Percentiles rank a stretch among this genome's conserved stretches.
phyloP scores from a whole-genome alignment of 2,888 invertebrate species.

The Nomada lathburiana region DNA sequence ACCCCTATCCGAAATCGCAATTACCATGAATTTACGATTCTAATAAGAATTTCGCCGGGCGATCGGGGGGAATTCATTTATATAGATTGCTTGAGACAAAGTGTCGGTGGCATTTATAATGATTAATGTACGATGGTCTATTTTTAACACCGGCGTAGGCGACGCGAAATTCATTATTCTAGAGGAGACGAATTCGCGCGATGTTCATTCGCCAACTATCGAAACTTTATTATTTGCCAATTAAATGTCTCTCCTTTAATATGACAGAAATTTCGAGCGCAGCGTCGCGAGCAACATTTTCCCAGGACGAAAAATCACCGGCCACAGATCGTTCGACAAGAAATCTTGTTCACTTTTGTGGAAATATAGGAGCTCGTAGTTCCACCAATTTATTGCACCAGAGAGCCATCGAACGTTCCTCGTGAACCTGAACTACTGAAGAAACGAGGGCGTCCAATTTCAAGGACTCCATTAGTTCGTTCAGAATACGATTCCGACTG shows the following conservation, averaged over 20 bases:
- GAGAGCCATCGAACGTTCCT: background rate
- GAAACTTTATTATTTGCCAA: background rate
- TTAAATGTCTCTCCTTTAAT: background rate
- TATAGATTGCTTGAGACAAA: background rate
- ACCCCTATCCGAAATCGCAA: background rate
- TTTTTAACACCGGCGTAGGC: background rate
- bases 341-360: background rate
- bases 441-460: slow-evolving; percentile 33
- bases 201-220: background rate
- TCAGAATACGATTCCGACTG: slow-evolving; percentile 14
- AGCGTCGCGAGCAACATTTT: background rate
- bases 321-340: background rate
- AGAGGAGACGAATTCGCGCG: background rate
- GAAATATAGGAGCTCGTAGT: background rate
- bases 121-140: background rate
- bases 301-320: background rate
- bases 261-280: background rate
- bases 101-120: background rate
- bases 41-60: background rate
- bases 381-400: background rate
- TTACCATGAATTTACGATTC: background rate
- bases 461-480: slow-evolving; percentile 47
- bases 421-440: background rate
- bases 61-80: background rate
- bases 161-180: slow-evolving; percentile 6